These are phyloP conservation scores for Nymphalis polychloros DNA, from an alignment of 2,888 invertebrate genomes.

Conservation along the genomic window DNA sequence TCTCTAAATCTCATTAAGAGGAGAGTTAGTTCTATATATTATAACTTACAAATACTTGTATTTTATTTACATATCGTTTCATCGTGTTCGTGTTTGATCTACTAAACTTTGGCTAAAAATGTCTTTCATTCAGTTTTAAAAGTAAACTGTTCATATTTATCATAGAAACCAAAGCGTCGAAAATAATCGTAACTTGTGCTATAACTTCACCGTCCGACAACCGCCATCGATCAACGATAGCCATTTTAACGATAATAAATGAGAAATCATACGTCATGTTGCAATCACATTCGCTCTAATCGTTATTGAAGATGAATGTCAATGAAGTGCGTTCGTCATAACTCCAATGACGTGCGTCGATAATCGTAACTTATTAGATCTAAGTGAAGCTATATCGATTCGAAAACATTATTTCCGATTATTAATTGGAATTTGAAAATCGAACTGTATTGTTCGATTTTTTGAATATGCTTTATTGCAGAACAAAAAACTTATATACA, in stretches of 20 bases:
- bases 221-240: slow-evolving; percentile 4
- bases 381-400: background rate
- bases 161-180: too few species aligned
- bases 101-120: too few species aligned
- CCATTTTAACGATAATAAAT: slow-evolving; percentile 7
- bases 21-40: too few species aligned
- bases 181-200: background rate
- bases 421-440: background rate
- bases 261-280: slow-evolving; percentile 8
- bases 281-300: slow-evolving; percentile 6
- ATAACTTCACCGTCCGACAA: background rate
- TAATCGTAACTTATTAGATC: background rate
- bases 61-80: too few species aligned
- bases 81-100: too few species aligned
- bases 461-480: too few species aligned
- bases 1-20: too few species aligned
- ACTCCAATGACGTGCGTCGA: background rate
- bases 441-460: too few species aligned
- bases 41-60: too few species aligned
- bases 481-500: too few species aligned
- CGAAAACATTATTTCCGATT: background rate
- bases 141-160: too few species aligned
- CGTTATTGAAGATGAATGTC: slow-evolving; percentile 10
- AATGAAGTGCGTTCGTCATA: background rate
- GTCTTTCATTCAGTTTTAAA: too few species aligned